Evolutionary conservation across 2,888 invertebrate genomes (phyloP).

Genomic region (Diaphora mendica): DNA sequence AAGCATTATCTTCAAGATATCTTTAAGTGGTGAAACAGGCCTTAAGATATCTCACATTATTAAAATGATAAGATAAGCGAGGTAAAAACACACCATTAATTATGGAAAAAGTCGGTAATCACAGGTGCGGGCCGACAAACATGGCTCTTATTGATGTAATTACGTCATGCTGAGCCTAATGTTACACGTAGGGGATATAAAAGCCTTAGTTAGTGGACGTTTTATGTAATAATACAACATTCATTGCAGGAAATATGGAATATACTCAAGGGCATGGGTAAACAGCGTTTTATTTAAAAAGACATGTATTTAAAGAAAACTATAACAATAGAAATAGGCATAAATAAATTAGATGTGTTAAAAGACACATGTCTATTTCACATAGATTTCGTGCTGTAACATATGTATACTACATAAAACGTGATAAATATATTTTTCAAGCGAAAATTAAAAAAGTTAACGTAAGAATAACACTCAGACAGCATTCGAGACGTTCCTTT

Average conservation of each 20-base stretch:
- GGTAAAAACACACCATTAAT: slow-evolving; percentile 50
- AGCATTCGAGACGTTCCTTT: too few relatives aligned
- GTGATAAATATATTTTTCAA: too few relatives aligned
- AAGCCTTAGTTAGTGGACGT: slow-evolving; percentile 31
- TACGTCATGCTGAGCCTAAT: slow-evolving; percentile 46
- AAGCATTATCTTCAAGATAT: slow-evolving; percentile 42
- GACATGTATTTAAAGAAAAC: background rate
- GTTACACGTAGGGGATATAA: slow-evolving; percentile 32
- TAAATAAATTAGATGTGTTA: background rate
- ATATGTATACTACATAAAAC: too few relatives aligned
- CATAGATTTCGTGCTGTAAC: too few relatives aligned
- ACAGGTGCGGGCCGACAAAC: slow-evolving; percentile 36
- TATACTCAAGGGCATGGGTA: background rate
- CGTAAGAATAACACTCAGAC: too few relatives aligned
- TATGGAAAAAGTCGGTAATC: slow-evolving; percentile 46
- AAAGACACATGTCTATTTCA: too few relatives aligned
- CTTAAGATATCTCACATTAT: slow-evolving; percentile 47
- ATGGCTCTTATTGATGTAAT: slow-evolving; percentile 46
- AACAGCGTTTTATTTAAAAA: background rate
- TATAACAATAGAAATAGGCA: background rate
- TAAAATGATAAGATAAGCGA: slow-evolving; percentile 48
- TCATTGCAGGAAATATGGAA: background rate
- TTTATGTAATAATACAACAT: background rate
- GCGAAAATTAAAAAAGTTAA: too few relatives aligned
- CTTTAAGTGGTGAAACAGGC: slow-evolving; percentile 50